Evolutionary conservation across 2,888 invertebrate genomes (phyloP).

Genomic region (Pemphredon lugubris): DNA sequence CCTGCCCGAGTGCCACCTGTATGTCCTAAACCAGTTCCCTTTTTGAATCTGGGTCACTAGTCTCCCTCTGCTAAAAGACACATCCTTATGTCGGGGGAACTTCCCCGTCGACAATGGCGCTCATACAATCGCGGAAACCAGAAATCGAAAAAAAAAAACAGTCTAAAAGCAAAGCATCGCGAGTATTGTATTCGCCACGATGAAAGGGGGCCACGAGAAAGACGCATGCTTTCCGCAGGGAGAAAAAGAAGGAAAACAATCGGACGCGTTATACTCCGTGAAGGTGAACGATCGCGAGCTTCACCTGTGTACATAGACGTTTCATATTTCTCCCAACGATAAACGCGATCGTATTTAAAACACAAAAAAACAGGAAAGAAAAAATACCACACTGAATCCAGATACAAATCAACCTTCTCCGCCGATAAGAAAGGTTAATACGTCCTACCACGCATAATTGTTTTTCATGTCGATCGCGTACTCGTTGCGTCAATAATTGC

Average conservation of each 20-base stretch:
- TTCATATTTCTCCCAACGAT: neutral
- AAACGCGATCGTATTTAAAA: neutral
- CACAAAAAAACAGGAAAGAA: no score
- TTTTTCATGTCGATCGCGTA: no score
- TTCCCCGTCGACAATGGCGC: slow-evolving; percentile 11
- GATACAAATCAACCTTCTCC: no score
- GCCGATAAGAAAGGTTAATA: no score
- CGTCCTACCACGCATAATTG: no score
- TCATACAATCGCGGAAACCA: slow-evolving; percentile 6
- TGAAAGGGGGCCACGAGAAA: neutral
- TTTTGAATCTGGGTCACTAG: slow-evolving; percentile 31
- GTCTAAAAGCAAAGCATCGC: neutral
- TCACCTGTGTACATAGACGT: neutral
- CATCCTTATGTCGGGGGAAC: slow-evolving; percentile 11
- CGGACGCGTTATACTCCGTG: neutral
- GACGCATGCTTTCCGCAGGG: neutral
- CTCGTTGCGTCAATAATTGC: no score
- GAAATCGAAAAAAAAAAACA: neutral
- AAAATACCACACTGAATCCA: no score
- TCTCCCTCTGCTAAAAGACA: slow-evolving; percentile 24
- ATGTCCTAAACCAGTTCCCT: slow-evolving; percentile 49
- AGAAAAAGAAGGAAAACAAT: neutral
- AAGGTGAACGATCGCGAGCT: neutral
- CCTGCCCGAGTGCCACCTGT: slow-evolving; percentile 57
- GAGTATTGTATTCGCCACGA: neutral